phyloP scores from a whole-genome alignment of 2,888 invertebrate genomes.

The Oligia strigilis region DNA sequence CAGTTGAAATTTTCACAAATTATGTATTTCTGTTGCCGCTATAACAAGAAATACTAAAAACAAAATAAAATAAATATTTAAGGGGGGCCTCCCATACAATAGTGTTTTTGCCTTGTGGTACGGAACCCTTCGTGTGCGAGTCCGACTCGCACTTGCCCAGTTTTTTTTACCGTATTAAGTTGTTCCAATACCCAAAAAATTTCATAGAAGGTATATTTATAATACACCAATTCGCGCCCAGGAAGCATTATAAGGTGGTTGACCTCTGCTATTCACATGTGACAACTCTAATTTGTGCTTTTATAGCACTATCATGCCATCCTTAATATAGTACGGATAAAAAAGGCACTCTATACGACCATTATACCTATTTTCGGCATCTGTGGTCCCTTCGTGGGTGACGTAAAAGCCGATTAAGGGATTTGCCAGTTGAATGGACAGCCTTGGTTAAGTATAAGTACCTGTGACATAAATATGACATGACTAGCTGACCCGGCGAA shows the following conservation, averaged over 20 bases:
- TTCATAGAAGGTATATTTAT: not conserved
- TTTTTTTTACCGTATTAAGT: not conserved
- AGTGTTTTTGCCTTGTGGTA: too few species aligned
- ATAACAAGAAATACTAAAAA: too few species aligned
- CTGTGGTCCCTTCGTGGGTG: constrained; percentile 41
- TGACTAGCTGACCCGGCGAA: not conserved
- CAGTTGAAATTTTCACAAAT: too few species aligned
- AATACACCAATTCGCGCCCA: constrained; percentile 16
- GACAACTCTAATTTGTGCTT: constrained; percentile 40
- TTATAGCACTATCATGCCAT: constrained; percentile 39
- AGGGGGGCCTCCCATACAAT: too few species aligned
- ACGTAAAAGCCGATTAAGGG: constrained; percentile 46
- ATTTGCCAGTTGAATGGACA: constrained; percentile 37
- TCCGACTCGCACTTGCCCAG: too few species aligned
- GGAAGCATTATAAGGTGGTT: constrained; percentile 41
- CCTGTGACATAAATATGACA: constrained; percentile 23
- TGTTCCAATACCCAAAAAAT: not conserved
- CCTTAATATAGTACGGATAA: constrained; percentile 40
- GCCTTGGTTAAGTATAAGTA: constrained; percentile 20
- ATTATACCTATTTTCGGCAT: constrained; percentile 44
- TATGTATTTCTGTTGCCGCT: too few species aligned
- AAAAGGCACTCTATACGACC: constrained; percentile 22
- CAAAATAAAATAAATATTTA: too few species aligned
- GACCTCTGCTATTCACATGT: constrained; percentile 45
- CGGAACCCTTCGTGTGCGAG: too few species aligned